Conservation (phyloP, 2,888 invertebrate species). For the Cremastinae sp. region DNA sequence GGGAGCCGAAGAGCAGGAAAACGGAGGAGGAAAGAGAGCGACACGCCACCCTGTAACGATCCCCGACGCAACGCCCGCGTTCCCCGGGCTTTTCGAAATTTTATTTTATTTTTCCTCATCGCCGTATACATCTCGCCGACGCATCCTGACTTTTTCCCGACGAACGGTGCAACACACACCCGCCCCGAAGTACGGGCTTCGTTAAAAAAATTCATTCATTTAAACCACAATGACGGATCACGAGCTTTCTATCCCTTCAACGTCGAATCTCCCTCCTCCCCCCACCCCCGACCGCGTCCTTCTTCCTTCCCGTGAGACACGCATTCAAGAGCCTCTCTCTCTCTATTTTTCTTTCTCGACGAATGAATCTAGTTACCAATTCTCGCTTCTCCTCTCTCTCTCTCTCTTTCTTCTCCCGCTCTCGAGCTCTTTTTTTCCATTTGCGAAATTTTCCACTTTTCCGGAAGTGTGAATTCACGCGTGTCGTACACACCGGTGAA, state of each 20-base stretch:
- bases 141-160: constrained; percentile 25
- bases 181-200: constrained; percentile 72
- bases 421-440: no score
- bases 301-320: no score
- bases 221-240: constrained; percentile 66
- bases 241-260: constrained; percentile 18
- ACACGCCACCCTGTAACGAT: no score
- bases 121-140: constrained; percentile 24
- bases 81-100: no score
- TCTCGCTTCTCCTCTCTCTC: no score
- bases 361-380: background rate
- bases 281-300: no score
- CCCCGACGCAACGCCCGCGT: no score
- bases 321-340: constrained; percentile 5
- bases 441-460: no score
- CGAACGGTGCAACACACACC: constrained; percentile 50
- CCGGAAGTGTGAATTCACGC: no score
- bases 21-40: no score
- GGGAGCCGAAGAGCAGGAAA: background rate
- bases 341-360: background rate
- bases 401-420: no score
- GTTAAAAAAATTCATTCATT: constrained; percentile 76
- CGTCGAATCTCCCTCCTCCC: constrained; percentile 42
- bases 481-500: no score
- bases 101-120: constrained; percentile 1